Conservation (phyloP, 2,888 invertebrate genomes). For the Spilarctia lutea region DNA sequence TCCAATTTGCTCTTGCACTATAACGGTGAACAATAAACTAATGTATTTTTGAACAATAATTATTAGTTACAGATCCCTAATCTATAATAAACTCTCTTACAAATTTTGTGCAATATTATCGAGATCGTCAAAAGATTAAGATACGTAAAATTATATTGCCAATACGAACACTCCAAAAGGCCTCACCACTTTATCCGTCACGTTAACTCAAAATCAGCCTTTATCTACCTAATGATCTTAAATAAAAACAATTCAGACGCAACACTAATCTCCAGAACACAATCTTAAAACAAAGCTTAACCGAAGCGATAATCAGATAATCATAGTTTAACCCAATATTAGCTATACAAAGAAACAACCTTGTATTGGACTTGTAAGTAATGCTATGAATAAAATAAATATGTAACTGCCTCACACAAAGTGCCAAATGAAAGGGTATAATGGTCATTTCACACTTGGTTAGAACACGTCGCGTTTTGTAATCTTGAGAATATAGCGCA, state of each 20-base stretch:
- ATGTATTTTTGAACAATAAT: neutral
- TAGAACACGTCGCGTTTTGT: constrained; percentile 15
- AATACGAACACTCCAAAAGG: neutral
- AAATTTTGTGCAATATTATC: neutral
- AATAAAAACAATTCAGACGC: constrained; percentile 5
- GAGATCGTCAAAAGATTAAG: neutral
- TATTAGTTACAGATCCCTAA: neutral
- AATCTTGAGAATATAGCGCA: neutral
- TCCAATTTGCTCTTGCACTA: neutral
- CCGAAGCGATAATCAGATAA: constrained; percentile 39
- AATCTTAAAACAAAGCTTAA: constrained; percentile 19
- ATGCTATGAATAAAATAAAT: constrained; percentile 61
- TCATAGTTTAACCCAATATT: constrained; percentile 52
- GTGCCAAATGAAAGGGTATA: constrained; percentile 37
- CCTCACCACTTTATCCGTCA: neutral
- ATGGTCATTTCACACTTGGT: constrained; percentile 30
- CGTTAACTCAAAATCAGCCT: neutral
- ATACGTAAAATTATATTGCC: neutral
- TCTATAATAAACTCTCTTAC: neutral
- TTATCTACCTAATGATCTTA: constrained; percentile 1
- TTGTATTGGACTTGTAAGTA: constrained; percentile 57
- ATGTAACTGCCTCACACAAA: constrained; percentile 52
- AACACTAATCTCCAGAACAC: constrained; percentile 12
- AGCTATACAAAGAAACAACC: constrained; percentile 60
- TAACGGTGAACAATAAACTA: neutral